These are phyloP conservation scores for Drosophila chauvacae DNA, from an alignment of 1,140 invertebrate species.

Conservation along the genomic window DNA sequence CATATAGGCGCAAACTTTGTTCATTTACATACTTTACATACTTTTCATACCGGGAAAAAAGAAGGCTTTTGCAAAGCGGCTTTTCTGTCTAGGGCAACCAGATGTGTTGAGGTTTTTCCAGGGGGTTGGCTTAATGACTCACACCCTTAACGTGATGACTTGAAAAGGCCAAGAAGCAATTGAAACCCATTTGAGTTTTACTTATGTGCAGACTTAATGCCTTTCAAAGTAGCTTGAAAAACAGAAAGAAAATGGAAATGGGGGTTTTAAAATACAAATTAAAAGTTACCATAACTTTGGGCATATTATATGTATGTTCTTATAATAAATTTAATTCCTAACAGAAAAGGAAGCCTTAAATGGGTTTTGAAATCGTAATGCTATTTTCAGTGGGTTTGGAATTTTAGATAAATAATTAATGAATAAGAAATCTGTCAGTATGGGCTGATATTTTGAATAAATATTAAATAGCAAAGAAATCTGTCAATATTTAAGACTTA, in stretches of 20 bases:
- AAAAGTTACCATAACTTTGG: not conserved
- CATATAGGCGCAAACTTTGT: constrained; percentile 36
- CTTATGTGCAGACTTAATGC: constrained; percentile 6
- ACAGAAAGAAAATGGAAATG: not conserved
- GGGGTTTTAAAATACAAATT: constrained; percentile 2
- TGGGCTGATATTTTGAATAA: not conserved
- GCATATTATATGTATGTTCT: not conserved
- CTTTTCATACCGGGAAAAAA: not conserved
- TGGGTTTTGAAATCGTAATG: not conserved
- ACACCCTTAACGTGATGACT: constrained; percentile 2
- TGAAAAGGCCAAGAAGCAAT: constrained; percentile 11
- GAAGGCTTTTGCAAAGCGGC: not conserved
- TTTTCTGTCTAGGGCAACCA: constrained; percentile 41
- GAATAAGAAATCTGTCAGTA: too few relatives aligned
- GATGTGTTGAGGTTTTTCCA: constrained; percentile 3
- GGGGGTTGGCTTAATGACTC: constrained; percentile 16
- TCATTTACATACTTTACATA: constrained; percentile 2
- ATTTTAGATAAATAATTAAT: not conserved
- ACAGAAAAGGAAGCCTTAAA: not conserved
- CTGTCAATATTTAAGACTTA: not conserved
- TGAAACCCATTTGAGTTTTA: constrained; percentile 4
- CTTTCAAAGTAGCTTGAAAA: constrained; percentile 4
- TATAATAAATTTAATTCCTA: not conserved
- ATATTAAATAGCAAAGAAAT: not conserved
- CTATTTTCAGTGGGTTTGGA: not conserved